Percentiles rank a stretch among this genome's conserved stretches.
phyloP scores from a whole-genome alignment of 2,888 invertebrate species.

The Apoda limacodes region DNA sequence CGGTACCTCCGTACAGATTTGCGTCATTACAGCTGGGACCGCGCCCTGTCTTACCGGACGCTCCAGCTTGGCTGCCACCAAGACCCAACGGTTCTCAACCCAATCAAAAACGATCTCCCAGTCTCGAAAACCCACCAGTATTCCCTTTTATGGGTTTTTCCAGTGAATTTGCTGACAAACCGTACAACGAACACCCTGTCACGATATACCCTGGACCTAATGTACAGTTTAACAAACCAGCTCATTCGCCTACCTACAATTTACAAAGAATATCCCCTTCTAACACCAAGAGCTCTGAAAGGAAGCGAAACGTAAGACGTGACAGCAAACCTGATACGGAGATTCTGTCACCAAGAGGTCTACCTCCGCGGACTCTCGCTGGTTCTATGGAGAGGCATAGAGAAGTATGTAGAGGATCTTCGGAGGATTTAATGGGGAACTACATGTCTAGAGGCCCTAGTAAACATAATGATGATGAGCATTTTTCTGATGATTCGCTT shows the following conservation, averaged over 20 bases:
- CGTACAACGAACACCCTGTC: slow-evolving; percentile 74
- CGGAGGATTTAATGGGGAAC: slow-evolving; percentile 55
- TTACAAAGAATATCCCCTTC: slow-evolving; percentile 50
- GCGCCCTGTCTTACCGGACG: slow-evolving; percentile 44
- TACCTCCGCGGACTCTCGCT: slow-evolving; percentile 78
- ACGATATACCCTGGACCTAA: slow-evolving; percentile 75
- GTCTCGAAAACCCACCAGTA: slow-evolving; percentile 50
- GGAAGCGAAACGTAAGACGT: slow-evolving; percentile 40
- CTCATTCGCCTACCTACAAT: slow-evolving; percentile 54
- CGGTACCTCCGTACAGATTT: slow-evolving; percentile 73
- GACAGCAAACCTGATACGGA: slow-evolving; percentile 56
- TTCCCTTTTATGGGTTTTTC: slow-evolving; percentile 66
- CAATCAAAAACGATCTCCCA: slow-evolving; percentile 50
- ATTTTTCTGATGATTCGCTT: slow-evolving; percentile 87
- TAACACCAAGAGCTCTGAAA: slow-evolving; percentile 46
- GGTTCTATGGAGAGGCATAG: slow-evolving; percentile 82
- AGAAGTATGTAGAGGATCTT: slow-evolving; percentile 78
- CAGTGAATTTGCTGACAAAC: slow-evolving; percentile 59
- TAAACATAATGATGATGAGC: slow-evolving; percentile 59
- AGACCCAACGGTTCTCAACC: slow-evolving; percentile 31
- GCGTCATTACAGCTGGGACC: slow-evolving; percentile 76
- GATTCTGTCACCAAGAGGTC: slow-evolving; percentile 53
- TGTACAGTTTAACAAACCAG: slow-evolving; percentile 43
- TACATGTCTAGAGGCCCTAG: slow-evolving; percentile 42
- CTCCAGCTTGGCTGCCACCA: slow-evolving; percentile 56